Evolutionary conservation across 2,797 vertebrate genomes (phyloP).

Genomic region (Parauchenoglanis ngamensis): DNA sequence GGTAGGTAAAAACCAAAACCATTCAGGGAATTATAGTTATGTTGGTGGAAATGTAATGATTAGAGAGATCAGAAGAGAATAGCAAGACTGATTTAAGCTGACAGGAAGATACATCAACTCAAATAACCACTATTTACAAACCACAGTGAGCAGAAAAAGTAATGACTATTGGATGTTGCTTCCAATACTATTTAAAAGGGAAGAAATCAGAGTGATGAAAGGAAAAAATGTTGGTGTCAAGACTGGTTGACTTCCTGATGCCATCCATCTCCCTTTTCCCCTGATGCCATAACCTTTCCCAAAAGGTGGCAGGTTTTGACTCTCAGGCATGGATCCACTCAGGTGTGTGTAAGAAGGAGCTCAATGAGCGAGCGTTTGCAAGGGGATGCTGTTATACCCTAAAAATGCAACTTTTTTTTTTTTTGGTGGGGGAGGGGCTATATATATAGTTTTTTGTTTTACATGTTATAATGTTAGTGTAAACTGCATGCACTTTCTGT

Average conservation of each 20-base stretch:
- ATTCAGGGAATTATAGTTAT: not conserved
- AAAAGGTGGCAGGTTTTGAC: slow-evolving; percentile 41
- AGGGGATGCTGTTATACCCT: not conserved
- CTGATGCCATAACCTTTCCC: slow-evolving; percentile 17
- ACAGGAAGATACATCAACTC: not conserved
- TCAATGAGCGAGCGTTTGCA: not conserved
- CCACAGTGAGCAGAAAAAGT: not conserved
- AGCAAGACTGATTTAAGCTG: not conserved
- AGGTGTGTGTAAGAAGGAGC: slow-evolving; percentile 28
- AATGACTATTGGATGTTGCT: not conserved
- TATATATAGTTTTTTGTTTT: not conserved
- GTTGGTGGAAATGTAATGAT: not conserved
- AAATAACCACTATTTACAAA: not conserved
- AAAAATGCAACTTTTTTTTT: not conserved
- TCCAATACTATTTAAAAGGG: not conserved
- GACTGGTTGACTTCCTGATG: slow-evolving; percentile 59
- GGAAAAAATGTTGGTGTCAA: not conserved
- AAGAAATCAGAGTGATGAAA: not conserved
- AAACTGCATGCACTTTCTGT: not conserved
- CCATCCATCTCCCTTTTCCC: slow-evolving; percentile 48
- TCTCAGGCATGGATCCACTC: slow-evolving; percentile 51
- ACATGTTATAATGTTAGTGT: not conserved
- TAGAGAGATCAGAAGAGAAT: not conserved
- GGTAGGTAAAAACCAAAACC: not conserved
- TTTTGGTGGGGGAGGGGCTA: not conserved